These are phyloP conservation scores for Eurytoma californica DNA, from an alignment of 2,888 invertebrate genomes.

Conservation along the genomic window DNA sequence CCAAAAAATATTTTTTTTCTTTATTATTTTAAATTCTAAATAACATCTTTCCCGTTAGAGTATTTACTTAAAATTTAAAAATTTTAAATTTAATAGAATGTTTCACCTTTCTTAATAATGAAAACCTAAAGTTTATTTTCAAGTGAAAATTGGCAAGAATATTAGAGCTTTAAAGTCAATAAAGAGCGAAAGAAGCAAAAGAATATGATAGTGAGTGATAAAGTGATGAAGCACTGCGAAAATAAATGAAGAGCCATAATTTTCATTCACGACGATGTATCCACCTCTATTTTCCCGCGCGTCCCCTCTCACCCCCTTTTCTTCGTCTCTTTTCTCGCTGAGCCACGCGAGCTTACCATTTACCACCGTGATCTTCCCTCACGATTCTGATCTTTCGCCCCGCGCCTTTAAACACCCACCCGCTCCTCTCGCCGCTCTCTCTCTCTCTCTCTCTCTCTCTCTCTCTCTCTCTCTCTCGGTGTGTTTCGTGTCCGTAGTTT, in stretches of 20 bases:
- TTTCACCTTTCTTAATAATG: too few relatives aligned
- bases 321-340: slow-evolving; percentile 15
- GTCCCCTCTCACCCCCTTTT: neutral
- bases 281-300: slow-evolving; percentile 4
- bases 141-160: neutral
- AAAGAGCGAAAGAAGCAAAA: neutral
- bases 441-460: too few relatives aligned
- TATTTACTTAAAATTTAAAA: too few relatives aligned
- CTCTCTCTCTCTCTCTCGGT: too few relatives aligned
- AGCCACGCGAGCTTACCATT: neutral
- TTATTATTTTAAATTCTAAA: too few relatives aligned
- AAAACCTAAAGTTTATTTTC: neutral
- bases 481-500: neutral
- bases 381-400: neutral
- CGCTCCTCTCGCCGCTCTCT: neutral
- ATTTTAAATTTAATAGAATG: too few relatives aligned
- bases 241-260: slow-evolving; percentile 71
- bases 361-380: neutral
- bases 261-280: slow-evolving; percentile 60
- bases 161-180: slow-evolving; percentile 50
- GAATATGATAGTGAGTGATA: slow-evolving; percentile 27
- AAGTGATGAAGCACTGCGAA: slow-evolving; percentile 55
- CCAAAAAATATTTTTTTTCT: too few relatives aligned
- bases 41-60: too few relatives aligned
- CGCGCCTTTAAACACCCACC: neutral